These are phyloP conservation scores for Geotrypetes seraphini DNA, from an alignment of 2,797 vertebrate species.

Conservation along the genomic window DNA sequence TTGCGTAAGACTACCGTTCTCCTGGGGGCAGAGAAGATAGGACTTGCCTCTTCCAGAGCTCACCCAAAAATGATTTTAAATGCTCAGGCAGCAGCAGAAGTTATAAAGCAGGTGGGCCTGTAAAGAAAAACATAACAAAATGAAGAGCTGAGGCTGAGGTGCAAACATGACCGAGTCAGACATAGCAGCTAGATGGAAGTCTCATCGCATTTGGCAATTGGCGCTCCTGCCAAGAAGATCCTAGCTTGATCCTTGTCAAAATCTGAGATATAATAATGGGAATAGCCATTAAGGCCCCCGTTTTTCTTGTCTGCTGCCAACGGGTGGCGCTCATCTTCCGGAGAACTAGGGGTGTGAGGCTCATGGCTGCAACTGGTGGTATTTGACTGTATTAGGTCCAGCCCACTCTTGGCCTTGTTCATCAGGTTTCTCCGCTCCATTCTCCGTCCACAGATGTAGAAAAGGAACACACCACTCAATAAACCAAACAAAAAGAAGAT, in stretches of 20 bases:
- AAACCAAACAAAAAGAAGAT: slow-evolving; percentile 55
- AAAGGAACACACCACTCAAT: slow-evolving; percentile 17
- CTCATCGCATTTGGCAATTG: slow-evolving; percentile 70
- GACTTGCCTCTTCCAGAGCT: no score
- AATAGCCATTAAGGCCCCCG: slow-evolving; percentile 53
- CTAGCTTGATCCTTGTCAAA: slow-evolving; percentile 54
- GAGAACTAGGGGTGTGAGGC: slow-evolving; percentile 69
- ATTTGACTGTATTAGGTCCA: slow-evolving; percentile 48
- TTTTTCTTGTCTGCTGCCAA: slow-evolving; percentile 57
- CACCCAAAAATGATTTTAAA: no score
- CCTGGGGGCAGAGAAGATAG: no score
- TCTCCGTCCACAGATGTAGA: slow-evolving; percentile 24
- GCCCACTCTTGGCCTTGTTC: slow-evolving; percentile 52
- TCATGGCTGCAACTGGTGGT: slow-evolving; percentile 49
- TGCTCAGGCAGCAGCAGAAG: no score
- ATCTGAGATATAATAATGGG: slow-evolving; percentile 45
- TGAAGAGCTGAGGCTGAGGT: no score
- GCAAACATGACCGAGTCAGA: no score
- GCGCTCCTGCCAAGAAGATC: slow-evolving; percentile 58
- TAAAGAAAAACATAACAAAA: no score
- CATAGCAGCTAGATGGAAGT: slow-evolving; percentile 66
- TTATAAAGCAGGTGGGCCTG: no score
- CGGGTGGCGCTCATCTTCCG: slow-evolving; percentile 63
- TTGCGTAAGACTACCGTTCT: no score
- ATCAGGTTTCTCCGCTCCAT: slow-evolving; percentile 49